These are phyloP conservation scores for Spilarctia lutea DNA, from an alignment of 2,888 invertebrate genomes.

Conservation along the genomic window DNA sequence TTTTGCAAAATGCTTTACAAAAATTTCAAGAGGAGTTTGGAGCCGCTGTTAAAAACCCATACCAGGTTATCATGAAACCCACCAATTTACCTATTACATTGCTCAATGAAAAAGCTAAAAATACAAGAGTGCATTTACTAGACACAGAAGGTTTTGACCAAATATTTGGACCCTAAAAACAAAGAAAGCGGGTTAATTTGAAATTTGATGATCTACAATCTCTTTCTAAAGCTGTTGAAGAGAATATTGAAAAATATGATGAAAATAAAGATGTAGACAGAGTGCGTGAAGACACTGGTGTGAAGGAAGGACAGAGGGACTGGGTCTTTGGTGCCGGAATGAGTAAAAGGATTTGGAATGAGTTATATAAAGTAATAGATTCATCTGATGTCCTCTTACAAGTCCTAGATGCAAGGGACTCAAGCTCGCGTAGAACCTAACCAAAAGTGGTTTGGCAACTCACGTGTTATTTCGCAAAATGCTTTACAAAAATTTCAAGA, in stretches of 20 bases:
- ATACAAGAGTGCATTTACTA: slow-evolving; percentile 96
- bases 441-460: slow-evolving; percentile 99
- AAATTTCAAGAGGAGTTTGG: slow-evolving; percentile 98
- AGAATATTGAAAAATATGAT: slow-evolving; percentile 92
- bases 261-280: slow-evolving; percentile 94
- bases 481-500: slow-evolving; percentile 96
- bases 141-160: slow-evolving; percentile 98
- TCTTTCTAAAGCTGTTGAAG: slow-evolving; percentile 90
- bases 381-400: slow-evolving; percentile 99
- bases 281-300: slow-evolving; percentile 93
- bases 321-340: slow-evolving; percentile 98
- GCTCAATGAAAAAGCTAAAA: slow-evolving; percentile 96
- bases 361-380: slow-evolving; percentile 99
- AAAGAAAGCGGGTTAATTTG: slow-evolving; percentile 95
- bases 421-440: slow-evolving; percentile 99
- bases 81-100: slow-evolving; percentile 97
- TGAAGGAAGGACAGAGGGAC: slow-evolving; percentile 93
- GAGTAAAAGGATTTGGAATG: slow-evolving; percentile 99
- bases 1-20: slow-evolving; percentile 95
- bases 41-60: slow-evolving; percentile 97
- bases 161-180: slow-evolving; percentile 98
- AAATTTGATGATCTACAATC: slow-evolving; percentile 92
- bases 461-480: slow-evolving; percentile 97
- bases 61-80: slow-evolving; percentile 98
- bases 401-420: slow-evolving; percentile 97